Percentiles rank a stretch among this genome's conserved stretches.
These are phyloP conservation scores for Steinernema khuongi DNA, from an alignment of 1,140 invertebrate genomes.

Conservation along the genomic window DNA sequence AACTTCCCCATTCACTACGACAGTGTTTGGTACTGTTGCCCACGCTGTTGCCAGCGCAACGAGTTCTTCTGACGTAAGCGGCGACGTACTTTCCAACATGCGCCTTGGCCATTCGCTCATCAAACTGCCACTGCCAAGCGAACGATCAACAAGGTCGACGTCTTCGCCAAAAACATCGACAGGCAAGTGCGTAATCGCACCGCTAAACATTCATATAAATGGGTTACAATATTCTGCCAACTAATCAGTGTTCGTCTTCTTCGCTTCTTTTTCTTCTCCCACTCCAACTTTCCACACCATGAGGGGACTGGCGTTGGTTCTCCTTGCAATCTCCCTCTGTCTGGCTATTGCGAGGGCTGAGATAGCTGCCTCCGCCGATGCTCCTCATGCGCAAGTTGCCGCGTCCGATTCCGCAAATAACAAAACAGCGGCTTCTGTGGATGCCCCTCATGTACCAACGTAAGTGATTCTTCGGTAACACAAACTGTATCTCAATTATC, in stretches of 20 bases:
- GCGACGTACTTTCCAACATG: background rate
- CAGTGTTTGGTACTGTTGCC: background rate
- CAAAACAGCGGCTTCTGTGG: too few relatives aligned
- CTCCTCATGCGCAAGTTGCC: too few relatives aligned
- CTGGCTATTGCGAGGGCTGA: background rate
- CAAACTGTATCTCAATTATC: background rate
- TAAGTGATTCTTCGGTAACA: background rate
- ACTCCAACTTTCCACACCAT: background rate
- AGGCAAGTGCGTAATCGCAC: background rate
- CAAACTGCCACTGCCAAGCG: background rate
- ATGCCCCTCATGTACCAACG: background rate
- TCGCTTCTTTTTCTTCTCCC: background rate
- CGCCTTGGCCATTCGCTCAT: slow-evolving; percentile 1
- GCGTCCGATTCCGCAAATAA: too few relatives aligned
- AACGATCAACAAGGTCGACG: background rate
- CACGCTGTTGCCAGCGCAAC: background rate
- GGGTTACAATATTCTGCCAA: background rate
- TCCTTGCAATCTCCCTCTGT: background rate
- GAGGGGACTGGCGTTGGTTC: background rate
- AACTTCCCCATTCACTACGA: too few relatives aligned
- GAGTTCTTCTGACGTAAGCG: slow-evolving; percentile 4
- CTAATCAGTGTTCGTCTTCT: background rate
- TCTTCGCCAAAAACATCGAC: slow-evolving; percentile 6
- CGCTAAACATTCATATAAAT: background rate
- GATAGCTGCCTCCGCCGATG: too few relatives aligned